Conservation (phyloP, 2,888 invertebrate species). For the Camponotus fellah region DNA sequence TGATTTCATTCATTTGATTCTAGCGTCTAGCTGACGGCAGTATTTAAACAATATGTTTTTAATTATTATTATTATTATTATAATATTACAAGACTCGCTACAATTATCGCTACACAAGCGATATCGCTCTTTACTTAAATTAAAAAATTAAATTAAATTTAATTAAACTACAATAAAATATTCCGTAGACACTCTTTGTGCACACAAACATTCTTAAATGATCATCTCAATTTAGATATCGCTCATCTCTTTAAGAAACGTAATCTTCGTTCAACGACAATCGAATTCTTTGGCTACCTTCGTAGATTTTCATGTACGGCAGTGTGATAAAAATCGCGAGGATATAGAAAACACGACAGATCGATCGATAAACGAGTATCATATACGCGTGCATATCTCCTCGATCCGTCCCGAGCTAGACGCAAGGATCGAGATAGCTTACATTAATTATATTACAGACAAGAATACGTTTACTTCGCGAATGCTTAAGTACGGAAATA, state of each 20-base stretch:
- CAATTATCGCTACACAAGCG: constrained; percentile 32
- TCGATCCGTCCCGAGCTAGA: constrained; percentile 58
- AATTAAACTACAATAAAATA: constrained; percentile 14
- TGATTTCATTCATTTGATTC: constrained; percentile 68
- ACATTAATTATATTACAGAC: constrained; percentile 64
- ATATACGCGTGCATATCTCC: constrained; percentile 24
- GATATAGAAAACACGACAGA: constrained; percentile 38
- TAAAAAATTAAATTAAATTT: background rate
- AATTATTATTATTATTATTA: constrained; percentile 14
- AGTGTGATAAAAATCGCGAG: constrained; percentile 46
- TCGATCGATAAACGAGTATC: constrained; percentile 37
- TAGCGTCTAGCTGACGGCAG: constrained; percentile 66
- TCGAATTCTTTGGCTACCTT: constrained; percentile 11
- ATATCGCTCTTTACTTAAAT: background rate
- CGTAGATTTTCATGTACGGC: constrained; percentile 36
- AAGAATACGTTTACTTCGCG: constrained; percentile 60
- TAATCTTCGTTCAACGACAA: constrained; percentile 43
- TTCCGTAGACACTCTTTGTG: background rate
- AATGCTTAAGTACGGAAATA: constrained; percentile 69
- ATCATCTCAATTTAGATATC: background rate
- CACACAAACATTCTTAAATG: background rate
- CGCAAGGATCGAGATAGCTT: constrained; percentile 69
- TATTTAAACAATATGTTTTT: constrained; percentile 36
- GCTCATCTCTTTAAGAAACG: background rate
- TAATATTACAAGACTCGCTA: constrained; percentile 30